A percentile compares a stretch with the other conserved stretches of the same genome.
These are phyloP conservation scores for Hirtodrosophila confusa DNA, from an alignment of 2,888 invertebrate genomes.

Conservation along the genomic window DNA sequence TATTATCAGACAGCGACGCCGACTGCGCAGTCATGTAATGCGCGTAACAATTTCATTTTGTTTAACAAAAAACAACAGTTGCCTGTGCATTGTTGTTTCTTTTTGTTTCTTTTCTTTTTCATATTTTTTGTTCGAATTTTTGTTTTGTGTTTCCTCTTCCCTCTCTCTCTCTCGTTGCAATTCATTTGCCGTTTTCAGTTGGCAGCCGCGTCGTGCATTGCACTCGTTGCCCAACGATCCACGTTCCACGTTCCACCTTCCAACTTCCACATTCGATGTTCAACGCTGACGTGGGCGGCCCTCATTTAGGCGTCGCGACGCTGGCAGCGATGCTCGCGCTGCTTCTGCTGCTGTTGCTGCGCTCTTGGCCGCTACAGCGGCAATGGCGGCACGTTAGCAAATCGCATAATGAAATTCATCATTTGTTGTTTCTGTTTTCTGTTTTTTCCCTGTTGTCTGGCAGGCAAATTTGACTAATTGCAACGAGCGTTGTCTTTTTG, in stretches of 20 bases:
- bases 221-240: slow-evolving; percentile 60
- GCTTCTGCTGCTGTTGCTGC: slow-evolving; percentile 26
- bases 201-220: slow-evolving; percentile 65
- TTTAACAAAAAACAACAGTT: slow-evolving; percentile 55
- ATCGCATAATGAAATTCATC: slow-evolving; percentile 66
- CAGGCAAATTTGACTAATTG: slow-evolving; percentile 71
- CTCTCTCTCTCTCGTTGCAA: slow-evolving; percentile 9
- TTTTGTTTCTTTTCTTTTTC: slow-evolving; percentile 1
- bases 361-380: slow-evolving; percentile 50
- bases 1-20: slow-evolving; percentile 64
- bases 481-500: slow-evolving; percentile 51
- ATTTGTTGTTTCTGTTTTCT: slow-evolving; percentile 36
- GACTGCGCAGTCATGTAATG: slow-evolving; percentile 54
- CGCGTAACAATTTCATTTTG: slow-evolving; percentile 72
- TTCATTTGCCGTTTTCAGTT: slow-evolving; percentile 34
- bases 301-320: slow-evolving; percentile 34
- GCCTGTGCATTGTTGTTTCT: slow-evolving; percentile 30
- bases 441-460: slow-evolving; percentile 28
- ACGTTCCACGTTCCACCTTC: slow-evolving; percentile 19
- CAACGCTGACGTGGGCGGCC: slow-evolving; percentile 53
- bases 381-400: slow-evolving; percentile 49
- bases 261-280: slow-evolving; percentile 13
- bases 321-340: slow-evolving; percentile 10
- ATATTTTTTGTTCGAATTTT: slow-evolving; percentile 15
- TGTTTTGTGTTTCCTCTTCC: slow-evolving; percentile 30